A percentile compares a stretch with the other conserved stretches of the same genome.
Evolutionary conservation across 2,797 vertebrate genomes (phyloP).

Genomic region (Cossypha dichroa): DNA sequence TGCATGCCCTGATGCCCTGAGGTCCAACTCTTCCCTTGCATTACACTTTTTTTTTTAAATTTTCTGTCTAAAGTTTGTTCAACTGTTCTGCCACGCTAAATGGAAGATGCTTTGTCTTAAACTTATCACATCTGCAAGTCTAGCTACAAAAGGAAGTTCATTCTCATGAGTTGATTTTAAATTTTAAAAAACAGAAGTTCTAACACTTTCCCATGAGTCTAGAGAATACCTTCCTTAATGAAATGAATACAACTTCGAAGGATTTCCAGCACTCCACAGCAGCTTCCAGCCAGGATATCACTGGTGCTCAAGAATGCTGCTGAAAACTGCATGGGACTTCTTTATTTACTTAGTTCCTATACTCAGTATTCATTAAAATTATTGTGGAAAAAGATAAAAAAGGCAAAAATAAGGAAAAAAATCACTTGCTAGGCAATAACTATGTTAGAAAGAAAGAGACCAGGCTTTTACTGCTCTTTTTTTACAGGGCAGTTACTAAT

Average conservation of each 20-base stretch:
- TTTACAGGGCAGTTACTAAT: background rate
- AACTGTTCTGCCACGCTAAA: background rate
- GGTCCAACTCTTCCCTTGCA: background rate
- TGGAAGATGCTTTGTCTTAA: background rate
- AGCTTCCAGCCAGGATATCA: background rate
- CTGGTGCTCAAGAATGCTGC: background rate
- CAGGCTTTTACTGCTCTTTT: background rate
- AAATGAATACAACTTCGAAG: background rate
- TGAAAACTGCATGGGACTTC: background rate
- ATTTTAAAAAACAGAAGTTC: background rate
- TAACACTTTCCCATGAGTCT: background rate
- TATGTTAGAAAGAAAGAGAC: background rate
- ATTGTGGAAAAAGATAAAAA: rapidly evolving
- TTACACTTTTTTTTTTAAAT: background rate
- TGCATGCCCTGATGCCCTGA: background rate
- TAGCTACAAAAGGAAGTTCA: background rate
- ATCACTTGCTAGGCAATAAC: background rate
- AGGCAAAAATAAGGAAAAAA: background rate
- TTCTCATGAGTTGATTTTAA: background rate
- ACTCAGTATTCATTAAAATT: background rate
- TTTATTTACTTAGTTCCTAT: background rate
- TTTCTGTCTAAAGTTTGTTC: background rate
- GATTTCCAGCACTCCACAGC: background rate
- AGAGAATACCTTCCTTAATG: background rate
- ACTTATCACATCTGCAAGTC: background rate